phyloP scores from a whole-genome alignment of 1,140 invertebrate genomes.

The Campoletis sonorensis region DNA sequence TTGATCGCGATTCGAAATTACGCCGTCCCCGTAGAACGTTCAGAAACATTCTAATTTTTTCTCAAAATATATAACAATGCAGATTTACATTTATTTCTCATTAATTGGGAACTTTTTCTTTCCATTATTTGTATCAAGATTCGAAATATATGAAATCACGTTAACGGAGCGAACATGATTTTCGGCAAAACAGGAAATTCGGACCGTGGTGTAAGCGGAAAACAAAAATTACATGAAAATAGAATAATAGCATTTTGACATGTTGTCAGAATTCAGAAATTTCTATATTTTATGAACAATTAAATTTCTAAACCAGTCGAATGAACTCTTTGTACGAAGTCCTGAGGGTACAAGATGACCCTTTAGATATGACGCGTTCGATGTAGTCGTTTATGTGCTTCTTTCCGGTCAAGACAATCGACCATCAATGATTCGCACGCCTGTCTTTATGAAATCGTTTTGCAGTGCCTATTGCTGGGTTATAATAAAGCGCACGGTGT shows the following conservation, averaged over 20 bases:
- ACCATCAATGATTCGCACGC: neutral
- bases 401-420: conserved; percentile 11
- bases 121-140: too few species aligned
- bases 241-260: neutral
- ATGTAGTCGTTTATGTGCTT: neutral
- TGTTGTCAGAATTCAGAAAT: neutral
- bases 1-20: too few species aligned
- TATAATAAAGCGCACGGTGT: conserved; percentile 31
- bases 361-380: conserved; percentile 10
- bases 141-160: too few species aligned
- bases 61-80: too few species aligned
- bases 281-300: neutral
- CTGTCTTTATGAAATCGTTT: conserved; percentile 24
- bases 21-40: too few species aligned
- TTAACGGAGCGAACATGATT: too few species aligned
- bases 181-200: too few species aligned
- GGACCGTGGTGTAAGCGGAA: too few species aligned
- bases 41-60: too few species aligned
- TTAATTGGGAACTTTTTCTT: too few species aligned
- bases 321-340: conserved; percentile 19
- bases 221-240: too few species aligned
- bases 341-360: conserved; percentile 34
- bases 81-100: too few species aligned
- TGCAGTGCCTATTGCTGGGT: conserved; percentile 15
- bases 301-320: neutral